Percentiles rank a stretch among this genome's conserved stretches.
phyloP scores from a whole-genome alignment of 2,888 invertebrate species.

The Dorcus hopei region DNA sequence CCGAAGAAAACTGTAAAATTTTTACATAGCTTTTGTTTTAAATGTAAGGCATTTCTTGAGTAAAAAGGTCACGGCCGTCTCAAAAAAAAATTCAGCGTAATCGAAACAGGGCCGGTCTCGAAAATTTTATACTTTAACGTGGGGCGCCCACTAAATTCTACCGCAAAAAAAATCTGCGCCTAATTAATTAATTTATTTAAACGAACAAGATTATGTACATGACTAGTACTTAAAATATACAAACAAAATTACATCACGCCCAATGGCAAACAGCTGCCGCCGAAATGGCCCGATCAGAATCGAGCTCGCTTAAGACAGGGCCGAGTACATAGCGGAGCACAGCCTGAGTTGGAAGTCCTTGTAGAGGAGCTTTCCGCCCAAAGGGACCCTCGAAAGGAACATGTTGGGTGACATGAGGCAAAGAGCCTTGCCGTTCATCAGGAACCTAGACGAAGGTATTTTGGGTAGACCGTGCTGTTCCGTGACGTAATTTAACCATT shows the following conservation, averaged over 20 bases:
- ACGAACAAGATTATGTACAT: not conserved
- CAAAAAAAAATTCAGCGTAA: too few species aligned
- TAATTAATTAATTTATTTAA: not conserved
- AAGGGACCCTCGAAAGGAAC: slow-evolving; percentile 69
- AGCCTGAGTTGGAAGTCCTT: slow-evolving; percentile 69
- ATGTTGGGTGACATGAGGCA: slow-evolving; percentile 75
- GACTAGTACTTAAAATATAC: not conserved
- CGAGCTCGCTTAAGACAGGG: not conserved
- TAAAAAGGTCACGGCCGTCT: too few species aligned
- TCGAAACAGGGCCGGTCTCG: too few species aligned
- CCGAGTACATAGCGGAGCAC: slow-evolving; percentile 61
- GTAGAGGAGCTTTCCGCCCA: slow-evolving; percentile 65
- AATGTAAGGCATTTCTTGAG: too few species aligned
- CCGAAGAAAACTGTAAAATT: too few species aligned
- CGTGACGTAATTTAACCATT: slow-evolving; percentile 62
- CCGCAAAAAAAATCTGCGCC: too few species aligned
- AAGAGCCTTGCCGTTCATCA: slow-evolving; percentile 78
- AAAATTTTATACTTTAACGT: too few species aligned
- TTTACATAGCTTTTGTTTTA: too few species aligned
- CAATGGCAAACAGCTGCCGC: not conserved
- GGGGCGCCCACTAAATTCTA: too few species aligned
- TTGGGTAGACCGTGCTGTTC: slow-evolving; percentile 57
- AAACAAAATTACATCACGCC: not conserved
- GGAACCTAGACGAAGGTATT: slow-evolving; percentile 60
- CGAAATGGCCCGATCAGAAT: too few species aligned